These are phyloP conservation scores for Leptinotarsa lineolata DNA, from an alignment of 1,140 invertebrate species.

Conservation along the genomic window DNA sequence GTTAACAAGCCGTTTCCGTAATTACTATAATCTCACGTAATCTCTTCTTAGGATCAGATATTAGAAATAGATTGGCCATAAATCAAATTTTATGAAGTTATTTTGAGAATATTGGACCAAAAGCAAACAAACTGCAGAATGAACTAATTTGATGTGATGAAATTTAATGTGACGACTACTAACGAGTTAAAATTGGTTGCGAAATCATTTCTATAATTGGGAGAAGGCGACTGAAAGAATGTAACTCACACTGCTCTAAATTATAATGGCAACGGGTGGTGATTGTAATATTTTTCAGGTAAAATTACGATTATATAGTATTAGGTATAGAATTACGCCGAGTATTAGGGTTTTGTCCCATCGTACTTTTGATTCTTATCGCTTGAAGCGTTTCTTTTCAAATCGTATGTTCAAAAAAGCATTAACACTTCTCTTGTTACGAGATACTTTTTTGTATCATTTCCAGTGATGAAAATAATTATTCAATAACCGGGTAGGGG, in stretches of 20 bases:
- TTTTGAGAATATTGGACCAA: slow-evolving; percentile 10
- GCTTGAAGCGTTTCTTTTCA: too few species aligned
- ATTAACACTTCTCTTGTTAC: too few species aligned
- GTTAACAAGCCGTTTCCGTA: slow-evolving; percentile 20
- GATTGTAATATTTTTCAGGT: too few species aligned
- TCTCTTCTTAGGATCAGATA: slow-evolving; percentile 17
- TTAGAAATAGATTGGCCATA: slow-evolving; percentile 24
- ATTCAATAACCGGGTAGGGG: too few species aligned
- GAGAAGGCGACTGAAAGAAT: not conserved
- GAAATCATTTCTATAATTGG: not conserved
- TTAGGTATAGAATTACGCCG: too few species aligned
- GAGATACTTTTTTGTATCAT: too few species aligned
- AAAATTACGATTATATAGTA: too few species aligned
- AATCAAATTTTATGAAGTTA: slow-evolving; percentile 24
- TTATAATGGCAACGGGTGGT: too few species aligned
- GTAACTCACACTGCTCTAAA: not conserved
- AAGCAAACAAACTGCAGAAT: not conserved
- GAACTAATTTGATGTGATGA: not conserved
- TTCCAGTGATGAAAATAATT: too few species aligned
- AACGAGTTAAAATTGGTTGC: not conserved
- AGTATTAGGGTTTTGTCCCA: too few species aligned
- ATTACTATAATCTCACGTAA: slow-evolving; percentile 20
- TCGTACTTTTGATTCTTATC: too few species aligned
- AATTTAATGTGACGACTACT: not conserved
- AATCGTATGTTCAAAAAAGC: too few species aligned